phyloP scores from a whole-genome alignment of 2,888 invertebrate species.

The Bellardia bayeri region DNA sequence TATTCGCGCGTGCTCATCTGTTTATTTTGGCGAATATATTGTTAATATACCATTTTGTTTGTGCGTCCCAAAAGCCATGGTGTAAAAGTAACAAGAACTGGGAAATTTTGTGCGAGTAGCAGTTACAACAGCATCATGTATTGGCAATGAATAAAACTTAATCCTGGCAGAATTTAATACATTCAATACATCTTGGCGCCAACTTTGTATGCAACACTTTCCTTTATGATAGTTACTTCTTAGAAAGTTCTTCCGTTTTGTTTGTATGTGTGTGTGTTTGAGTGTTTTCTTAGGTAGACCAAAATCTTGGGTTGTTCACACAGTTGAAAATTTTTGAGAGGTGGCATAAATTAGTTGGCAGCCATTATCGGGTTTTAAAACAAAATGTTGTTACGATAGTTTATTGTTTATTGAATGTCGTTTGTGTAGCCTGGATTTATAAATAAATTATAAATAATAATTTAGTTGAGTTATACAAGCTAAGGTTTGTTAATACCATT shows the following conservation, averaged over 20 bases:
- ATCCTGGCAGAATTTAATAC: slow-evolving; percentile 80
- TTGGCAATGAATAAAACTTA: slow-evolving; percentile 78
- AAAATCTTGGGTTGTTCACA: slow-evolving; percentile 6
- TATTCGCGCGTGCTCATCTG: slow-evolving; percentile 79
- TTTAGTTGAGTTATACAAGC: too few relatives aligned
- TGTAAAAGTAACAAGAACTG: background rate
- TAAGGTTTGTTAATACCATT: too few relatives aligned
- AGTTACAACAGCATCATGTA: slow-evolving; percentile 42
- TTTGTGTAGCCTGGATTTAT: background rate
- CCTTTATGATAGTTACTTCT: slow-evolving; percentile 34
- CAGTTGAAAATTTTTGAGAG: slow-evolving; percentile 21
- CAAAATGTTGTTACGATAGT: slow-evolving; percentile 29
- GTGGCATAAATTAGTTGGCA: slow-evolving; percentile 35
- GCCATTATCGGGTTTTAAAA: slow-evolving; percentile 53
- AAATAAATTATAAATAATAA: background rate
- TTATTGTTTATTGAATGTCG: slow-evolving; percentile 46
- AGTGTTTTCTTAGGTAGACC: background rate
- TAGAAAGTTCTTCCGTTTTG: background rate
- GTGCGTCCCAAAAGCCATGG: slow-evolving; percentile 20
- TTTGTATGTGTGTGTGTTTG: background rate
- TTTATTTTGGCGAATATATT: slow-evolving; percentile 78
- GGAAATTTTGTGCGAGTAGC: background rate
- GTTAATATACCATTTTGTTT: slow-evolving; percentile 79
- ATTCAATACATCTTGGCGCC: slow-evolving; percentile 79
- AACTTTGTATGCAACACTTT: slow-evolving; percentile 54